These are phyloP conservation scores for Lutjanus erythropterus DNA, from an alignment of 2,113 vertebrate genomes.

Conservation along the genomic window DNA sequence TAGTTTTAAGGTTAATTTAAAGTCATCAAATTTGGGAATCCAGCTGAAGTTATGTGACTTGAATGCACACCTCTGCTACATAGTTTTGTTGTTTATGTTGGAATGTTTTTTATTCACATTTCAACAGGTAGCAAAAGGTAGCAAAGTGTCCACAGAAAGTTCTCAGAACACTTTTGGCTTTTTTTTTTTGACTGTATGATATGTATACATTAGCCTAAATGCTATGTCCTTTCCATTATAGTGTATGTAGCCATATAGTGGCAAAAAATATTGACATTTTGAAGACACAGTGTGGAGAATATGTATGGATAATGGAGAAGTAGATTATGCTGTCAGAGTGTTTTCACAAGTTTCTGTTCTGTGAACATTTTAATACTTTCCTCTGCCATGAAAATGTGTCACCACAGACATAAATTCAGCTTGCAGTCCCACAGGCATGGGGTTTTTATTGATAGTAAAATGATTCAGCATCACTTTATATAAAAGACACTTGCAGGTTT, in stretches of 20 bases:
- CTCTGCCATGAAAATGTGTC: neutral
- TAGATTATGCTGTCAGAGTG: neutral
- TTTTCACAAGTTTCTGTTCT: neutral
- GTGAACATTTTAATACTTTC: neutral
- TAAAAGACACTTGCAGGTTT: slow-evolving; percentile 17
- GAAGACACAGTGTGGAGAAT: neutral
- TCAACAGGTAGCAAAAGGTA: neutral
- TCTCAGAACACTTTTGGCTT: neutral
- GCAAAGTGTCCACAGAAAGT: neutral
- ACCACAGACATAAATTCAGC: neutral
- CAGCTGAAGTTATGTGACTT: too few species aligned
- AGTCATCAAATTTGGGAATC: too few species aligned
- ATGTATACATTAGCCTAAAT: neutral
- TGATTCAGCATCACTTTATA: slow-evolving; percentile 14
- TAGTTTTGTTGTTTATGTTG: neutral
- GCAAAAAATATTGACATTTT: too few species aligned
- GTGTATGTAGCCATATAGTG: too few species aligned
- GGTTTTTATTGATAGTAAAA: slow-evolving; percentile 10
- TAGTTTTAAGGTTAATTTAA: too few species aligned
- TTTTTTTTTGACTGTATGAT: too few species aligned
- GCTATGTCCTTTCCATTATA: too few species aligned
- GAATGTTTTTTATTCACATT: neutral
- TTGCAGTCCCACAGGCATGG: neutral
- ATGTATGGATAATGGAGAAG: neutral
- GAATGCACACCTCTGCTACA: too few species aligned